A percentile compares a stretch with the other conserved stretches of the same genome.
Conservation (phyloP, 2,888 invertebrate genomes). For the Rhingia rostrata region DNA sequence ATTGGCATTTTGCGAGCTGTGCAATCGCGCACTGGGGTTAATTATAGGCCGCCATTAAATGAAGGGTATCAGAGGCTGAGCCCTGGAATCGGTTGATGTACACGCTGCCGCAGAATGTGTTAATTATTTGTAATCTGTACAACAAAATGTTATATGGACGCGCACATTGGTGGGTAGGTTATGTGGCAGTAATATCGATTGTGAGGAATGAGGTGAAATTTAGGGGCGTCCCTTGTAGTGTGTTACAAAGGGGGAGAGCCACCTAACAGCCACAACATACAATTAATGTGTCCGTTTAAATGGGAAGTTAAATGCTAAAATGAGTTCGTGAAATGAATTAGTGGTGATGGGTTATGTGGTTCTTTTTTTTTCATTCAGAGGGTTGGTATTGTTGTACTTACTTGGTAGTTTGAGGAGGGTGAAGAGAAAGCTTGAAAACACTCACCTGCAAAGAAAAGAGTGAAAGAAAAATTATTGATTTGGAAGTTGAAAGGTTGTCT, state of each 20-base stretch:
- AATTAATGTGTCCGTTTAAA: constrained; percentile 71
- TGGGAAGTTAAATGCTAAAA: constrained; percentile 62
- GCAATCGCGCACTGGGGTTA: constrained; percentile 41
- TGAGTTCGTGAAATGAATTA: constrained; percentile 12
- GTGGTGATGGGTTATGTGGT: not conserved
- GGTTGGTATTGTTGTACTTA: constrained; percentile 40
- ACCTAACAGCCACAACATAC: constrained; percentile 24
- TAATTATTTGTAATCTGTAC: constrained; percentile 74
- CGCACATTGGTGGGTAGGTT: constrained; percentile 10
- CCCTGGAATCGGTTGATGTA: constrained; percentile 52
- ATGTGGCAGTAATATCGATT: constrained; percentile 43
- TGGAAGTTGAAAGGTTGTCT: not conserved
- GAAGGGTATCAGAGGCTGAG: constrained; percentile 72
- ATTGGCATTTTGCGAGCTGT: constrained; percentile 36
- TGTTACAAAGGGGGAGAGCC: constrained; percentile 21
- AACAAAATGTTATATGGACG: constrained; percentile 21
- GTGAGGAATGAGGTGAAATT: constrained; percentile 72
- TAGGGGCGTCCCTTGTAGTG: constrained; percentile 57
- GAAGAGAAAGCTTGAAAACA: constrained; percentile 2
- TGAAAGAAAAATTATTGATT: not conserved
- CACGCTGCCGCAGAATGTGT: constrained; percentile 72
- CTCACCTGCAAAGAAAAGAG: constrained; percentile 65
- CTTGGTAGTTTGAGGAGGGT: not conserved
- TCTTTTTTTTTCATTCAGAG: not conserved
- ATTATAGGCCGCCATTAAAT: constrained; percentile 73